phyloP scores from a whole-genome alignment of 2,113 vertebrate genomes.

The Connochaetes taurinus region DNA sequence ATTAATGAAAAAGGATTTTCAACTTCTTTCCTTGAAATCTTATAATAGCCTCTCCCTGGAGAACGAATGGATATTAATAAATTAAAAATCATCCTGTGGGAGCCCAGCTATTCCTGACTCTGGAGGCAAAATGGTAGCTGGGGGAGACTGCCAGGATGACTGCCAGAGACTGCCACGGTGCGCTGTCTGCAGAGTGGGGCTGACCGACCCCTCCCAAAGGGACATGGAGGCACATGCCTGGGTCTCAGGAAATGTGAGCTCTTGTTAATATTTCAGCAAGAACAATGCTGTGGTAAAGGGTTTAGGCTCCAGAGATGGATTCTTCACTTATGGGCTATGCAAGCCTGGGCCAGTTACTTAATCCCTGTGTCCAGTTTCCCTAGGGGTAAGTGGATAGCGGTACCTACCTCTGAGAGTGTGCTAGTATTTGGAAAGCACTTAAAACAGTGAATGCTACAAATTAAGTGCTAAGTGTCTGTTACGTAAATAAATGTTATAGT shows the following conservation, averaged over 20 bases:
- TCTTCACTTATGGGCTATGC: neutral
- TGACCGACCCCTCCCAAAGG: rapidly evolving
- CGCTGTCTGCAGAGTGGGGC: no score
- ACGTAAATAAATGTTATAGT: neutral
- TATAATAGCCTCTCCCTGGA: neutral
- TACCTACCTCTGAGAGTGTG: neutral
- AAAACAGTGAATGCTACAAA: neutral
- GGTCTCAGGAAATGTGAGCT: neutral
- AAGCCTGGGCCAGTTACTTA: neutral
- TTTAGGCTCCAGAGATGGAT: neutral
- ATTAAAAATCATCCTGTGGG: neutral
- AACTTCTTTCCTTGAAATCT: neutral
- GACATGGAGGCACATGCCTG: rapidly evolving
- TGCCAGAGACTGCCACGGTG: no score
- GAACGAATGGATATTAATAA: neutral
- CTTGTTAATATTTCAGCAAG: neutral
- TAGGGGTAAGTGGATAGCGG: neutral
- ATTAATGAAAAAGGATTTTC: neutral
- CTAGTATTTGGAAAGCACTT: neutral
- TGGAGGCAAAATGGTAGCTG: neutral
- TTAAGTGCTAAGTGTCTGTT: neutral
- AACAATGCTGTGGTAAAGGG: neutral
- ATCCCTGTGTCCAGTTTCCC: neutral
- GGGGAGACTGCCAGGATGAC: no score
- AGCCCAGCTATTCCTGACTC: neutral